Percentiles rank a stretch among this genome's conserved stretches.
phyloP scores from a whole-genome alignment of 2,888 invertebrate species.

The Cremastobaeus sp. region DNA sequence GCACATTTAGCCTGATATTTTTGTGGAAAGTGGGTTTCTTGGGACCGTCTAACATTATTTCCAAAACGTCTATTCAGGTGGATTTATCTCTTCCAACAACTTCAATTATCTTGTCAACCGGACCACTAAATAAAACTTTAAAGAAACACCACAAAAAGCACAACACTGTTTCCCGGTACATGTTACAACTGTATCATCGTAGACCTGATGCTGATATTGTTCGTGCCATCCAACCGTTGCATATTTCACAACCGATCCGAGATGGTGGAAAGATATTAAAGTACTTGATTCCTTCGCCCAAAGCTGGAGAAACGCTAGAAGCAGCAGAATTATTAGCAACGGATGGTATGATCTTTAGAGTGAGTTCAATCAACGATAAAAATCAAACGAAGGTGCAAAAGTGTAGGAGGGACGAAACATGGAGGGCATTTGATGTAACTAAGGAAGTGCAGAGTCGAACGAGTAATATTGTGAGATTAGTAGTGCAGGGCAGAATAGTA shows the following conservation, averaged over 20 bases:
- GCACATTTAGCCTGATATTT: slow-evolving; percentile 65
- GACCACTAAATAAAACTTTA: slow-evolving; percentile 59
- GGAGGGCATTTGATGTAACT: slow-evolving; percentile 74
- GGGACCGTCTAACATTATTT: slow-evolving; percentile 60
- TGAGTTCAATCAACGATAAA: slow-evolving; percentile 64
- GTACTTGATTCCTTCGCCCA: slow-evolving; percentile 68
- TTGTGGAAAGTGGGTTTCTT: slow-evolving; percentile 69
- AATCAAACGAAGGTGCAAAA: slow-evolving; percentile 55
- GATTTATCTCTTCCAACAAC: slow-evolving; percentile 70
- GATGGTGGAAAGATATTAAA: slow-evolving; percentile 69
- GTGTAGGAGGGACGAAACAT: slow-evolving; percentile 69
- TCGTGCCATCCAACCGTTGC: slow-evolving; percentile 70
- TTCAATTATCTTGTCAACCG: slow-evolving; percentile 60
- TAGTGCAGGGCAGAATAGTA: slow-evolving; percentile 67
- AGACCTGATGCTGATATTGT: slow-evolving; percentile 72
- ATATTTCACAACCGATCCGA: slow-evolving; percentile 65
- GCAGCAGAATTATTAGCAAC: slow-evolving; percentile 71
- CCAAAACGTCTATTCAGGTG: slow-evolving; percentile 72
- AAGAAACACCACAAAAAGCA: slow-evolving; percentile 62
- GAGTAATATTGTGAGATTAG: slow-evolving; percentile 63
- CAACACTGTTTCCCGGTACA: slow-evolving; percentile 69
- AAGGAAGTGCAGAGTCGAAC: slow-evolving; percentile 62
- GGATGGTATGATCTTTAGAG: slow-evolving; percentile 70
- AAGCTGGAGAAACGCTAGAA: slow-evolving; percentile 68
- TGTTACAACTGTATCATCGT: slow-evolving; percentile 72